phyloP scores from a whole-genome alignment of 1,140 invertebrate species.

The Bradynema listronoti region DNA sequence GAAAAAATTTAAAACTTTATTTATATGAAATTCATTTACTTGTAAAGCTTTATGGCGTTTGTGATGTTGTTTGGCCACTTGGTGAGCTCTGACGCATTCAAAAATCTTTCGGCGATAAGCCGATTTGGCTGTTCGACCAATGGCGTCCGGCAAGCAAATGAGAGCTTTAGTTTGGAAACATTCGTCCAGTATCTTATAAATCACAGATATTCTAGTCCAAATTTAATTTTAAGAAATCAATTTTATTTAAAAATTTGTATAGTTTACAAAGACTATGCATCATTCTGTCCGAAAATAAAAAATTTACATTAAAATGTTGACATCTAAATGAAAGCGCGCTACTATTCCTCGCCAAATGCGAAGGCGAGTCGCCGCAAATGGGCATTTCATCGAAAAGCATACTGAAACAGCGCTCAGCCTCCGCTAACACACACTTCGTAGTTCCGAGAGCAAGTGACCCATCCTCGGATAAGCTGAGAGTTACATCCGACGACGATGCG shows the following conservation, averaged over 20 bases:
- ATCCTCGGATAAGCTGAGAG: too few relatives aligned
- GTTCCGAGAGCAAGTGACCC: too few relatives aligned
- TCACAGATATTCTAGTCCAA: constrained; percentile 9
- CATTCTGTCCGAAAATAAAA: neutral
- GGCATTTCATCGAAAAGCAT: constrained; percentile 47
- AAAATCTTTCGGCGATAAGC: constrained; percentile 17
- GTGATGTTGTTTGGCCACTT: too few relatives aligned
- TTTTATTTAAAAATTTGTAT: neutral
- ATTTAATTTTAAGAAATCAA: neutral
- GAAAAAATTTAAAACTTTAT: too few relatives aligned
- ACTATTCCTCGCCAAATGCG: neutral
- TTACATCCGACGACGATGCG: too few relatives aligned
- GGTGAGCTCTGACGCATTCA: constrained; percentile 8
- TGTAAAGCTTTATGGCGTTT: too few relatives aligned
- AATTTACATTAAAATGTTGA: constrained; percentile 39
- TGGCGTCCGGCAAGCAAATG: constrained; percentile 30
- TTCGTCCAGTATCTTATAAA: constrained; percentile 24
- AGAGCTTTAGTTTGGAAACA: constrained; percentile 32
- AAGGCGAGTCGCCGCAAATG: constrained; percentile 28
- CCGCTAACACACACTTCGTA: constrained; percentile 25
- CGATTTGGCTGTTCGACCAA: constrained; percentile 31
- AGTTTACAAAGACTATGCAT: neutral
- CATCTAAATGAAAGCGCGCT: constrained; percentile 36
- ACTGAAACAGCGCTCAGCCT: constrained; percentile 36
- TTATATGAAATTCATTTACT: too few relatives aligned